Base-by-base conservation (phyloP, 2,888 invertebrate species). In the Euproctis similis region DNA sequence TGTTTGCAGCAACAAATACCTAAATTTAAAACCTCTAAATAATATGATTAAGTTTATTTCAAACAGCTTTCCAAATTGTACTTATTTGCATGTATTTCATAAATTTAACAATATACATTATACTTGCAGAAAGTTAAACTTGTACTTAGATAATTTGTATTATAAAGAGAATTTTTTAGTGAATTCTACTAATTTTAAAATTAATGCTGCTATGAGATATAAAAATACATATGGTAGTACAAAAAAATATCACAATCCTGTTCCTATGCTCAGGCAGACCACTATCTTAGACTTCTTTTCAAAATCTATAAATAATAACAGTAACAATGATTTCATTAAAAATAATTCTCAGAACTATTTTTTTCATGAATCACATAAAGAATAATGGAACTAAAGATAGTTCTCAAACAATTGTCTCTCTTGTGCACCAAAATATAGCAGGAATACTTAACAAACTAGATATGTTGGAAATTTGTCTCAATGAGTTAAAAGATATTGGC, bases 391-490 rank as follows among this genome's bases (percentile, higher is more conserved):
- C n/a, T n/a, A n/a, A n/a, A n/a, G n/a, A n/a, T n/a, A n/a, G n/a
- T n/a, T n/a, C n/a, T n/a, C n/a, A n/a, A n/a, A n/a, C n/a, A n/a
- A n/a, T n/a, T 16, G 2, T 25, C 14, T 25, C 3, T 25, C 6
- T 25, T 10, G 16, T 25, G 4, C 24, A 16, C 7, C 24, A 25
- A 10, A 25, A 16, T 16, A 25, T 16, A 2, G 24, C 24, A 10
- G 24, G 24, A 3, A 7, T 10, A 10, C 11, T 21, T 5, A 10
- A 7, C 11, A 21, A 21, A 11, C 9, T 4, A 9, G 16, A 25
- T 7, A 10, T 16, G 10, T 10, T 25, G 10, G 8, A 14, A 8
- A 25, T 25, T 14, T 8, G 10, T 9, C 2, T 25, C 9, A 7
- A 25, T 3, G 10, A 25, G 10, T 10, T 25, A 7, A 16, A 9